These are phyloP conservation scores for Spilarctia lutea DNA, from an alignment of 2,888 invertebrate genomes.

Conservation along the genomic window DNA sequence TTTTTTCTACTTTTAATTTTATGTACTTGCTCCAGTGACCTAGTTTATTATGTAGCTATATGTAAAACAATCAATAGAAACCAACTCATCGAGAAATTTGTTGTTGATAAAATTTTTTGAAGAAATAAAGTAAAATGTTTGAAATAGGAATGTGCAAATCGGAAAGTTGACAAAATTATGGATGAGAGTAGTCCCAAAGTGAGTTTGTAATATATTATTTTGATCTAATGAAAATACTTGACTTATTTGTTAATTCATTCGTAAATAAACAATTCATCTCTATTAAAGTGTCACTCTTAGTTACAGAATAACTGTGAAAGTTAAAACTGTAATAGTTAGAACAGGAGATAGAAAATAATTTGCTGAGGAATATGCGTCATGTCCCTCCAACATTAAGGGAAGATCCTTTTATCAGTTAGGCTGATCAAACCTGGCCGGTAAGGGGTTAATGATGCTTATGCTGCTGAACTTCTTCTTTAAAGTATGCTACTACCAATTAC, in stretches of 20 bases:
- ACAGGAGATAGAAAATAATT: too few species aligned
- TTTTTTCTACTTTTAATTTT: conserved; percentile 33
- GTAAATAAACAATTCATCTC: too few species aligned
- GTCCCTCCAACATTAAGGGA: too few species aligned
- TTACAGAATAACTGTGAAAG: not conserved
- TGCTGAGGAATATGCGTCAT: too few species aligned
- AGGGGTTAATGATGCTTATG: too few species aligned
- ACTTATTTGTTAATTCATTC: too few species aligned
- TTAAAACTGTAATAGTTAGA: too few species aligned
- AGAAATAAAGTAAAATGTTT: conserved; percentile 33
- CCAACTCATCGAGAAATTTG: not conserved
- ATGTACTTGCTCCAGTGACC: conserved; percentile 64
- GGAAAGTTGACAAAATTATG: conserved; percentile 63
- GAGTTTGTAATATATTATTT: conserved; percentile 9
- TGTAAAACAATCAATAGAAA: conserved; percentile 7
- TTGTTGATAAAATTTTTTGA: not conserved
- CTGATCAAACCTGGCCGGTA: too few species aligned
- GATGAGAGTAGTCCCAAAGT: conserved; percentile 56
- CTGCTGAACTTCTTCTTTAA: too few species aligned
- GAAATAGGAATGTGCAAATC: conserved; percentile 26
- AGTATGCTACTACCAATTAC: too few species aligned
- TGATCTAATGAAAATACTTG: not conserved
- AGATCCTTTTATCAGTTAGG: too few species aligned
- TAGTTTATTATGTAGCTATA: conserved; percentile 47
- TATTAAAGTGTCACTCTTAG: not conserved